These are phyloP conservation scores for Trogon melanurus DNA, from an alignment of 2,113 vertebrate genomes.

Conservation along the genomic window DNA sequence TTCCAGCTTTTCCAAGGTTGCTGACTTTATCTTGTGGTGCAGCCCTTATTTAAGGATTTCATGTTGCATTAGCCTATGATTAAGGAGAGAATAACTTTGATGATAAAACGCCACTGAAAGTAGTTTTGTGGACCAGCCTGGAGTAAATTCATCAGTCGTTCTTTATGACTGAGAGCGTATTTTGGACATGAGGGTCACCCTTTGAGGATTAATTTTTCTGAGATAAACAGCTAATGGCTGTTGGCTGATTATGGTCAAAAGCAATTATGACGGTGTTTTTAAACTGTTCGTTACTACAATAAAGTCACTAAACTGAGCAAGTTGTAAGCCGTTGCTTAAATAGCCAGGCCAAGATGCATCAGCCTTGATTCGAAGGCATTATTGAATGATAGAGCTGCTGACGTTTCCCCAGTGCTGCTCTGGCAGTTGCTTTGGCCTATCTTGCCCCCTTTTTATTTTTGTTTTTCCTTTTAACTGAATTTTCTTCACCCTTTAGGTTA, in stretches of 20 bases:
- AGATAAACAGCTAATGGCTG: conserved; percentile 6
- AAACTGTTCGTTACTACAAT: neutral
- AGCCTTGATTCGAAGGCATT: neutral
- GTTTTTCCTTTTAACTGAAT: neutral
- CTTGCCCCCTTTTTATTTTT: neutral
- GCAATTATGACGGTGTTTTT: neutral
- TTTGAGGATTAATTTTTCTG: conserved; percentile 13
- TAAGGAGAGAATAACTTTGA: conserved; percentile 34
- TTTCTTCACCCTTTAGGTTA: neutral
- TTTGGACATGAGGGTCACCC: conserved; percentile 3
- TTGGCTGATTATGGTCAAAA: neutral
- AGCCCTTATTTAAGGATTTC: conserved; percentile 25
- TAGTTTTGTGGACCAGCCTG: neutral
- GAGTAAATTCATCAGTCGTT: neutral
- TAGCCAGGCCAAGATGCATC: neutral
- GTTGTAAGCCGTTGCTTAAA: neutral
- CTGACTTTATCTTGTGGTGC: conserved; percentile 20
- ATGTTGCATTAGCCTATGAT: conserved; percentile 59
- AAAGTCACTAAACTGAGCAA: neutral
- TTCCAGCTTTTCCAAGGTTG: conserved; percentile 39
- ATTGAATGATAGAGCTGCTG: neutral
- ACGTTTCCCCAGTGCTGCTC: neutral
- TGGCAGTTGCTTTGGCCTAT: neutral
- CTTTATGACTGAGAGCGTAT: neutral
- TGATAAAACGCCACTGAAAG: conserved; percentile 35